phyloP scores from a whole-genome alignment of 2,113 vertebrate genomes.

The Psittacus erithacus region DNA sequence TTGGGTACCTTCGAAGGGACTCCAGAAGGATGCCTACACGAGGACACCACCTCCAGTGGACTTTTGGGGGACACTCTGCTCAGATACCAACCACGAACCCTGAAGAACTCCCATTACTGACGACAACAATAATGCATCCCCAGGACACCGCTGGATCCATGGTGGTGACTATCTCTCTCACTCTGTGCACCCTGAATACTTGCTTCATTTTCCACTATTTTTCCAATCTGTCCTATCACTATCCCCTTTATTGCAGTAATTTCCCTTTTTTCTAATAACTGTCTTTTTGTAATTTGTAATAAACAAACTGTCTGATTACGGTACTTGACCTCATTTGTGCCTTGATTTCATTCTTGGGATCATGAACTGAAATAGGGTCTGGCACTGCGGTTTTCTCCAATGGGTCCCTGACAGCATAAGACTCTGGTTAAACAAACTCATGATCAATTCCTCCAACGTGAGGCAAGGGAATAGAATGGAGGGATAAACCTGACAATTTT shows the following conservation, averaged over 20 bases:
- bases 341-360: neutral
- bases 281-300: neutral
- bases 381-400: neutral
- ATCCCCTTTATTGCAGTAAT: neutral
- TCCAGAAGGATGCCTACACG: neutral
- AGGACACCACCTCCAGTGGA: neutral
- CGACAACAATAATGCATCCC: neutral
- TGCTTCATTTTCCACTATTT: neutral
- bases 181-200: neutral
- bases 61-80: neutral
- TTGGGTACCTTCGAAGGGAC: neutral
- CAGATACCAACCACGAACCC: neutral
- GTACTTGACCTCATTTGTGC: neutral
- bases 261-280: neutral
- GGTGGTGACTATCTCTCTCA: too few relatives aligned
- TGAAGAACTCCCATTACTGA: neutral
- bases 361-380: neutral
- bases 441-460: neutral
- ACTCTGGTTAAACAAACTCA: neutral
- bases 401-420: neutral
- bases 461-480: neutral
- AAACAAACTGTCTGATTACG: neutral
- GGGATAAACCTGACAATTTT: neutral
- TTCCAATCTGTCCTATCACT: neutral
- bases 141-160: neutral